These are phyloP conservation scores for Tachysurus fulvidraco DNA, from an alignment of 2,113 vertebrate species.

Conservation along the genomic window DNA sequence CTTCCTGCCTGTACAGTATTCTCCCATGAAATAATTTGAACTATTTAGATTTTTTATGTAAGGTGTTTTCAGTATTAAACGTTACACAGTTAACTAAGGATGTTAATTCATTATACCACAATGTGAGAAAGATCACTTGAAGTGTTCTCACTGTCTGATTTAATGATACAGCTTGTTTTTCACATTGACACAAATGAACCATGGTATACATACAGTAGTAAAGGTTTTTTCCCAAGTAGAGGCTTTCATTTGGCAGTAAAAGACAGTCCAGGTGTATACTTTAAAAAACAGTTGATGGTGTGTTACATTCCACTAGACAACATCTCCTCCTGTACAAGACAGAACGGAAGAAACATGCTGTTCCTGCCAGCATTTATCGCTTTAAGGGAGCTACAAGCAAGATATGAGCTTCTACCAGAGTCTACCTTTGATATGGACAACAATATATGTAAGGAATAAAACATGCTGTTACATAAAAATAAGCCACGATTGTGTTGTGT, in stretches of 20 bases:
- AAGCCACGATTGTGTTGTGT: not conserved
- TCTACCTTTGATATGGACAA: not conserved
- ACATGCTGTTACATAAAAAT: not conserved
- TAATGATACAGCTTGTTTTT: not conserved
- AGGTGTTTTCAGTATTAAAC: constrained; percentile 9
- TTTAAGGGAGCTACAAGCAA: not conserved
- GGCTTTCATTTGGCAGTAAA: not conserved
- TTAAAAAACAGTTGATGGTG: not conserved
- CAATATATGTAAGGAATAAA: constrained; percentile 3
- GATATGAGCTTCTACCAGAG: not conserved
- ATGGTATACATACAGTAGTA: not conserved
- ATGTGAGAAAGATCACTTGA: not conserved
- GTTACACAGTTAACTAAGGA: not conserved
- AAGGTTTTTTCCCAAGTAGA: not conserved
- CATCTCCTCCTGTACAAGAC: not conserved
- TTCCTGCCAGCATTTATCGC: not conserved
- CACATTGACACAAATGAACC: not conserved
- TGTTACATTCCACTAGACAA: constrained; percentile 3
- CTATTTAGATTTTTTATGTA: constrained; percentile 8
- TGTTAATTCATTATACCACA: not conserved
- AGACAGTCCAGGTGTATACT: not conserved
- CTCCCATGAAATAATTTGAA: not conserved
- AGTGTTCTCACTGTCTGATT: not conserved
- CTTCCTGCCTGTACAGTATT: not conserved
- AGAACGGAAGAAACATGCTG: not conserved